Evolutionary conservation across 2,888 invertebrate species (phyloP), one percentile per base, ranked within the genome.

Genomic region (Nephrocerus scutellatus): DNA sequence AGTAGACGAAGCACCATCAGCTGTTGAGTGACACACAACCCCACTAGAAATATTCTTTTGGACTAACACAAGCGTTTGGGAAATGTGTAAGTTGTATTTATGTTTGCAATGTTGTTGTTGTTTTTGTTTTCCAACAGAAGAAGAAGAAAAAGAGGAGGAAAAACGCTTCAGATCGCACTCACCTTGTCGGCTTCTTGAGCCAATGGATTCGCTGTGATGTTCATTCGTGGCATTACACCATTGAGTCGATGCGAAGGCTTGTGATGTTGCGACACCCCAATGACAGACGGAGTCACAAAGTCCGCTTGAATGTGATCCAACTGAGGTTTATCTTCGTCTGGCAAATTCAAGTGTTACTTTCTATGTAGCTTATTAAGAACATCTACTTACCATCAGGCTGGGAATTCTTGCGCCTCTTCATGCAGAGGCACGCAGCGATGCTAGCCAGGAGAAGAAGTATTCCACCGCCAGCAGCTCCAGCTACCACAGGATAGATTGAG

Each of bases 191-290:
- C 59, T 30, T 68, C 68, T 43, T 66, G 62, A 0, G 68, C 65
- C 39, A 69, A 49, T 1, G 69, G 69, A 55, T 69, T 69, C 4
- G 69, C 57, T 3, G 68, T 68, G 16, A 69, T 69, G 40, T 69
- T 69, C 62, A 69, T 68, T 41, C 68, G 58, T 1, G 63, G 64
- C 38, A 64, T 56, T 5, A 63, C 64, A 5, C 66, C 67, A 39
- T 68, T 68, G 26, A 66, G 46, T 8, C 68, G 60, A 32, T 65
- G 60, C 30, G 48, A 46, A 16, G 55, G 51, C 34, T 65, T 62
- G 46, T 62, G 63, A 29, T 56, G 50, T 3, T 61, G 53, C 8
- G 55, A 50, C 3, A 57, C 53, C 31, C 68, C 65, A 43, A 63
- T 52, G 9, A 61, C 65, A 16, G 59, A 59, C 13, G 66, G 60